Conservation (phyloP, 2,888 invertebrate genomes). For the Slavum lentiscoides region DNA sequence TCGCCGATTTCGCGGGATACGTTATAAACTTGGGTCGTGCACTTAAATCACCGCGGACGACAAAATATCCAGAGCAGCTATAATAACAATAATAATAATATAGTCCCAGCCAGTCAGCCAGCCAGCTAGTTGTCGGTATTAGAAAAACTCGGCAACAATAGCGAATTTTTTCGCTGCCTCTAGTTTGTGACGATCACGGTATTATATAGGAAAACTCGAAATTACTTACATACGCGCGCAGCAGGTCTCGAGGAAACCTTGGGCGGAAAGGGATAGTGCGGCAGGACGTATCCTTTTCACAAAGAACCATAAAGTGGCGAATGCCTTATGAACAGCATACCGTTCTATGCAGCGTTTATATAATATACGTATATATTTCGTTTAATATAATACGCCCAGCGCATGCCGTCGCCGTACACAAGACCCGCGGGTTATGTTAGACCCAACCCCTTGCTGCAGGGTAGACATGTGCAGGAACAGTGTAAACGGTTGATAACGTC, state of each 20-base stretch:
- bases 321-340: conserved; percentile 20
- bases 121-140: not conserved
- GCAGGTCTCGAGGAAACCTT: too few relatives aligned
- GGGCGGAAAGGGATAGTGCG: not conserved
- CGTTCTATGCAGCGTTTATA: not conserved
- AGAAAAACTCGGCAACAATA: conserved; percentile 37
- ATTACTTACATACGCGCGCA: not conserved
- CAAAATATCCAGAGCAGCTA: too few relatives aligned
- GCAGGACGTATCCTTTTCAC: conserved; percentile 11
- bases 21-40: not conserved
- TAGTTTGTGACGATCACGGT: not conserved
- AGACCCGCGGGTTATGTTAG: not conserved
- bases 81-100: not conserved
- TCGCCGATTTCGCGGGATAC: not conserved
- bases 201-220: not conserved
- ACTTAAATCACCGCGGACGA: conserved; percentile 11
- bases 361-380: too few relatives aligned
- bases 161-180: not conserved
- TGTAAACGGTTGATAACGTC: conserved; percentile 18
- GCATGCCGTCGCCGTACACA: not conserved
- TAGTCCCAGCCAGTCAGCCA: not conserved
- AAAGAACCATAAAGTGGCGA: conserved; percentile 29
- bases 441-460: not conserved
- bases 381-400: not conserved
- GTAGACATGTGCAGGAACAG: too few relatives aligned